Conservation (phyloP, 1,140 invertebrate species). For the Pogonus chalceus region DNA sequence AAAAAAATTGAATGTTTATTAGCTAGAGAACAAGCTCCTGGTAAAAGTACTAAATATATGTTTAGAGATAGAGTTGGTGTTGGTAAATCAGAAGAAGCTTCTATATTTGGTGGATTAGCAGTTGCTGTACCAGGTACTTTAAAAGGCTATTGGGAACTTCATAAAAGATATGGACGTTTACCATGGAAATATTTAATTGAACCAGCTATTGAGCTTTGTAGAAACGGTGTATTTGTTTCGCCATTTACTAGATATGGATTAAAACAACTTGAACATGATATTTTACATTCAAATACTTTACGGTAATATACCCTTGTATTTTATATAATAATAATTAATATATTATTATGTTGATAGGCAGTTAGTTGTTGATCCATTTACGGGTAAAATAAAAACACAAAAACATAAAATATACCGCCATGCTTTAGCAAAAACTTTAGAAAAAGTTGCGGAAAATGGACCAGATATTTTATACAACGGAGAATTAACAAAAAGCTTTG, state of each 20-base stretch:
- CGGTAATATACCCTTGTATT: conserved; percentile 8
- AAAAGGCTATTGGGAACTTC: conserved; percentile 75
- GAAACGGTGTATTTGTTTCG: conserved; percentile 61
- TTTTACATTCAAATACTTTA: conserved; percentile 20
- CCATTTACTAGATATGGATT: background rate
- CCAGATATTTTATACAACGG: conserved; percentile 71
- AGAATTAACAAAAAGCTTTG: conserved; percentile 51
- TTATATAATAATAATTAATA: background rate
- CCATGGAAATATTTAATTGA: conserved; percentile 72
- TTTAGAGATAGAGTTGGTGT: too few species aligned
- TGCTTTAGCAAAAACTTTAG: conserved; percentile 53
- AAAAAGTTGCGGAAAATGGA: conserved; percentile 56
- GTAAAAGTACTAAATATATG: background rate
- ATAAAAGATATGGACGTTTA: conserved; percentile 69
- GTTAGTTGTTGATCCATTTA: background rate
- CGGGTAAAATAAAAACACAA: background rate
- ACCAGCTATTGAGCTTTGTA: conserved; percentile 67
- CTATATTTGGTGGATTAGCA: conserved; percentile 52
- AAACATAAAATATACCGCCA: background rate
- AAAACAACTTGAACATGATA: background rate
- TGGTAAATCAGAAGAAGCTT: conserved; percentile 19
- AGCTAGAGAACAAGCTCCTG: background rate
- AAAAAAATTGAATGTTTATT: background rate
- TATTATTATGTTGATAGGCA: background rate
- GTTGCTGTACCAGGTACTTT: conserved; percentile 87